A percentile compares a stretch with the other conserved stretches of the same genome.
These are phyloP conservation scores for Copidosoma aretas DNA, from an alignment of 2,888 invertebrate genomes.

Conservation along the genomic window DNA sequence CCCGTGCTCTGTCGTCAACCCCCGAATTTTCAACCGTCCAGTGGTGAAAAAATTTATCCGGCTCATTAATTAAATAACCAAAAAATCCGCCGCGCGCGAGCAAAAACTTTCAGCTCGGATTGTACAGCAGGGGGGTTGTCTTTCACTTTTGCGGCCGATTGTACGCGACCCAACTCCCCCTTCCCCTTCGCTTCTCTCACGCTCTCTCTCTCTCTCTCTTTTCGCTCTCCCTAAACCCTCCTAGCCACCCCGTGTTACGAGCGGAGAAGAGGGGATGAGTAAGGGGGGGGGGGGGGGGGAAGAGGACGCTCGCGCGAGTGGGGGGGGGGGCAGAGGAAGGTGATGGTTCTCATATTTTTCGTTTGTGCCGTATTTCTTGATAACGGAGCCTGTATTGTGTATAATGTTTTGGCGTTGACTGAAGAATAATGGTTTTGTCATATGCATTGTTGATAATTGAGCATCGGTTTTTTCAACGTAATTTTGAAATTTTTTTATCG, in stretches of 20 bases:
- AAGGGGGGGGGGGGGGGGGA: conserved; percentile 37
- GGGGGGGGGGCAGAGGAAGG: conserved; percentile 30
- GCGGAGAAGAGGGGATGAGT: conserved; percentile 46
- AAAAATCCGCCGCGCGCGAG: no score
- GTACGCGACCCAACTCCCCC: conserved; percentile 56
- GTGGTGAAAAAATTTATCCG: no score
- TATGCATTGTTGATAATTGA: neutral
- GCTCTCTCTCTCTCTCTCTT: conserved; percentile 38
- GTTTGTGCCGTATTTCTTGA: neutral
- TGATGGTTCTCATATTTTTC: conserved; percentile 8
- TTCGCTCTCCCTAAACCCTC: conserved; percentile 56
- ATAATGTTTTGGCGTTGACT: neutral
- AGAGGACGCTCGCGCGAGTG: conserved; percentile 46
- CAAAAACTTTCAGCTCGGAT: conserved; percentile 48
- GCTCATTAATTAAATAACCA: no score
- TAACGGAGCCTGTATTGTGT: neutral
- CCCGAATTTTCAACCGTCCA: no score
- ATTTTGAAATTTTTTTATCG: neutral
- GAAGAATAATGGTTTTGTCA: neutral
- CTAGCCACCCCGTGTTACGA: conserved; percentile 57
- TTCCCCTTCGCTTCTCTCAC: conserved; percentile 44
- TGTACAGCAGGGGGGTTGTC: conserved; percentile 53
- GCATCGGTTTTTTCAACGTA: neutral
- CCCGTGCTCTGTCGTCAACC: no score
- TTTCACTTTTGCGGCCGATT: conserved; percentile 53